Base-by-base conservation (phyloP, 2,797 vertebrate species). In the Clarias fuscus region DNA sequence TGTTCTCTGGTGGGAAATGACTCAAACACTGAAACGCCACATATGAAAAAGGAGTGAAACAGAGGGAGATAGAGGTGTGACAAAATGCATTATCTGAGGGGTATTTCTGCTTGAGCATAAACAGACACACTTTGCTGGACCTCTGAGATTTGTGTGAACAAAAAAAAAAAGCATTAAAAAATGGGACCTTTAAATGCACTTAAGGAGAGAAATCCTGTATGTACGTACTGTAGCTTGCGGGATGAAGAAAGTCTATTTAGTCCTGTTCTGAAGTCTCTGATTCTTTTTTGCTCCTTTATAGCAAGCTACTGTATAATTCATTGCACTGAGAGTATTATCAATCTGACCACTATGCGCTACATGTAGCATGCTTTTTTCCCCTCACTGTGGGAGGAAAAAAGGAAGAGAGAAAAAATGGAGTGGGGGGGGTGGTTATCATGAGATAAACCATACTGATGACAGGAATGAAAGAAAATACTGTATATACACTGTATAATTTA, bases 401-500 rank as follows among this genome's bases (percentile, higher is more conserved):
- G 1, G 17, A 17, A 58, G 53, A 77, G 24, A 27, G 24, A 53
- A n/a, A 14, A 72, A 43, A 72, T 13, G 3, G 43, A 48, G 10
- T 1, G 33, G 30, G 71, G 71, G 1, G 68, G 68, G 1, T 0
- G 65, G 17, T 30, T 20, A 8, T 17, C 68, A 40, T 71, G 33
- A 24, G 72, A 75, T 56, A 75, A 75, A 75, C 43, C 43, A 73
- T 73, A 73, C 71, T 48, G 13, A 53, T 73, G 40, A 73, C 48
- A 17, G 40, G 72, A 75, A 43, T 43, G 71, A 73, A 73, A n/a
- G 40, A 73, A 24, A 75, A 75, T 27, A 13, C 18, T 37, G 7
- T 7, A 8, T 7, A 8, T 22, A 59, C 18, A 78, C 56, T 78
- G 13, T 56, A 56, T 56, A 59, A 37, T 37, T 33, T 37, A 22